Evolutionary conservation across 2,888 invertebrate species (phyloP), one percentile per base, ranked within the genome.

Genomic region (Iphiclides podalirius): DNA sequence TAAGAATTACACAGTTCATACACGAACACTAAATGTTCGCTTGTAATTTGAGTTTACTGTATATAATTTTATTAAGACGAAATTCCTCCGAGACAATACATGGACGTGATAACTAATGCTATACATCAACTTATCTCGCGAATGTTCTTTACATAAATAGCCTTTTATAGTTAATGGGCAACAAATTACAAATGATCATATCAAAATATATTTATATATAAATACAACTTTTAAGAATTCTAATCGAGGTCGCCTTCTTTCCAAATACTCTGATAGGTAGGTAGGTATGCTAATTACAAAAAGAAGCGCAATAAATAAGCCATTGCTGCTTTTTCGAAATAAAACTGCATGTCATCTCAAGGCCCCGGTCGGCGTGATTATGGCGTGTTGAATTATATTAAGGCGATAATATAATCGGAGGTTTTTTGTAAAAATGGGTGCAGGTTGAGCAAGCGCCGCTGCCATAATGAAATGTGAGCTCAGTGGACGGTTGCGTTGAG

Each of bases 241-340:
- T 64, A 58, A 65, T 64, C 65, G 72, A 79, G 82, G 81, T 69
- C 75, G 62, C 60, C 76, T 66, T 75, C 76, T 77, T 68, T 72
- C 72, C 67, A 74, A 75, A 76, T 64, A 61, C 64, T 60, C 67
- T 60, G 52, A 58, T 58, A 53, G 60, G 60, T 63, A 65, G 66
- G 63, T 65, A 61, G 60, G 54, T 64, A 67, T 66, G 64, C 58
- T 67, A 69, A 71, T 70, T 72, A 76, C 74, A 69, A 72, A 75
- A 75, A 79, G 77, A 81, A 77, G 75, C 67, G 60, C 67, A 74
- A 79, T 85, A 84, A 86, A 85, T 84, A 81, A 79, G 70, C 66
- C 61, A 66, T 73, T 64, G 70, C 71, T 70, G n/a, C n/a, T n/a
- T n/a, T 79, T 81, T 71, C 67, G 70, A 69, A n/a, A n/a, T 67